phyloP scores from a whole-genome alignment of 2,888 invertebrate genomes.

The Nomada fucata region DNA sequence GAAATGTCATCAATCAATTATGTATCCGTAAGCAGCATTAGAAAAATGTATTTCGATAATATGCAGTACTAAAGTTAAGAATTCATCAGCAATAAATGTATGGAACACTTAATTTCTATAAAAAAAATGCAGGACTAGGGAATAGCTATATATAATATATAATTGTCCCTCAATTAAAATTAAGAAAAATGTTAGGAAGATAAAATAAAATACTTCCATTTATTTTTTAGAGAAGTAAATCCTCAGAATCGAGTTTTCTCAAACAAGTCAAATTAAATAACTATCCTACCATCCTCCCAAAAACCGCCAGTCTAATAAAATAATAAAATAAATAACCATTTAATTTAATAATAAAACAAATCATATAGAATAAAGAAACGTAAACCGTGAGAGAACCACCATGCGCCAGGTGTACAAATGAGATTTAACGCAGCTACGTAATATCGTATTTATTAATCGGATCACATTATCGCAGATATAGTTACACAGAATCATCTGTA shows the following conservation, averaged over 20 bases:
- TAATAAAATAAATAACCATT: not conserved
- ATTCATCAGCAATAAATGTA: not conserved
- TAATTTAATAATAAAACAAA: no score
- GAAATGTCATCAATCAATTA: not conserved
- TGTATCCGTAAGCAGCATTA: not conserved
- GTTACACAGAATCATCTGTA: conserved; percentile 79
- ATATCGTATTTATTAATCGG: conserved; percentile 80
- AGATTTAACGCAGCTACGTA: conserved; percentile 63
- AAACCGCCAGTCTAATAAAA: no score
- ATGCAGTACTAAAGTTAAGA: not conserved
- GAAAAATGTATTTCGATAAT: no score
- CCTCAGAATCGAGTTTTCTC: no score
- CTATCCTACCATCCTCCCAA: no score
- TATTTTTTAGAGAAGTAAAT: no score
- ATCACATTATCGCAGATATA: conserved; percentile 80
- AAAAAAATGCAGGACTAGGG: no score
- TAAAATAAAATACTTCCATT: no score
- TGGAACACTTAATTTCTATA: no score
- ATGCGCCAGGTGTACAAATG: not conserved
- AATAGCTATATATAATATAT: no score
- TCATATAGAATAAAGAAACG: not conserved
- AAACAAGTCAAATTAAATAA: not conserved
- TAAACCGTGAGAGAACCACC: not conserved
- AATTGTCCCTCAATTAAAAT: no score
- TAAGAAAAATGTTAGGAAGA: no score